Base-by-base conservation (phyloP, 1,140 invertebrate genomes). In the Homarus americanus region DNA sequence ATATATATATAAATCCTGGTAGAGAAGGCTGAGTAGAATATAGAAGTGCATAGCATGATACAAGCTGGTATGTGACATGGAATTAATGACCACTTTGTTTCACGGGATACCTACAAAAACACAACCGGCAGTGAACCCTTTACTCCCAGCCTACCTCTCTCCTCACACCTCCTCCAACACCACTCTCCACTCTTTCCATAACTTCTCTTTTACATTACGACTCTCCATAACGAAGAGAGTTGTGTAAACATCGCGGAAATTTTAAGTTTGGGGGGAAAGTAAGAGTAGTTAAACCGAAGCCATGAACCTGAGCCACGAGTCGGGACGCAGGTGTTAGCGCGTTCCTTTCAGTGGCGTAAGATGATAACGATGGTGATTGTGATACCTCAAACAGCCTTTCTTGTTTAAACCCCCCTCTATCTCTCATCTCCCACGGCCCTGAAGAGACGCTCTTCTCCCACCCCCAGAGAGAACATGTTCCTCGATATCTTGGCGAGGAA, bases 311-410 rank as follows among this genome's bases (percentile, higher is more conserved):
- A 0, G 15, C 63, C n/a, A 63, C 2, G 82, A 34, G 24, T 83
- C 82, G 82, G 58, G 82, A 83, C 82, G 58, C 53, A 40, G 82
- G 82, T 40, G 82, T 69, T 83, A 66, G 58, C 82, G 58, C 82
- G 82, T 69, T 69, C 58, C 58, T 83, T 69, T 83, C 82, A 69
- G 82, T 69, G 82, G 82, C 82, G 58, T 69, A 83, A 83, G 82
- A 83, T 83, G 82, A 69, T 83, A 83, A 83, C 53, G 58, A 66
- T 38, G 82, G 15, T 83, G 82, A 83, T 69, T 83, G 82, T 69
- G 82, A 83, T 83, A 83, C 49, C 53, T 66, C 34, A 83, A 83
- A 66, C n/a, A 40, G 38, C 63, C 82, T 63, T 58, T 40, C 82
- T 49, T 44, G 76, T 79, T 44, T 44, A 44, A 40, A 24, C 76